Conservation (phyloP, 2,113 vertebrate genomes). For the Marmota flaviventris region DNA sequence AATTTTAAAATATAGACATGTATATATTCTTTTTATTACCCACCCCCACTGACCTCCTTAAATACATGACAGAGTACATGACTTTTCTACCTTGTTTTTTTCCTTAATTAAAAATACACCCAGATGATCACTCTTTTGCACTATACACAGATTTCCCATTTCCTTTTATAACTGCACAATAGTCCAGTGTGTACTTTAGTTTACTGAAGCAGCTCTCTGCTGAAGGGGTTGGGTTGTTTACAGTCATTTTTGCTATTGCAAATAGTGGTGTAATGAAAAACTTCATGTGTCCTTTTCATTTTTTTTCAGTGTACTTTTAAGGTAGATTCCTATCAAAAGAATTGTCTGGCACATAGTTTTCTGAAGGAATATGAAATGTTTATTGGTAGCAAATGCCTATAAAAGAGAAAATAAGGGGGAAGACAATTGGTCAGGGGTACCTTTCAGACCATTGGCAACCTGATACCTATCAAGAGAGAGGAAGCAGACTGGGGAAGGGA, state of each 20-base stretch:
- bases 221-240: background rate
- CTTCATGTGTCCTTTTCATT: background rate
- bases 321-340: background rate
- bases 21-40: background rate
- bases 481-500: background rate
- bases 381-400: background rate
- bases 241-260: background rate
- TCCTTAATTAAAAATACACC: background rate
- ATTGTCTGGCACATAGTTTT: no score
- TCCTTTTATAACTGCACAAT: background rate
- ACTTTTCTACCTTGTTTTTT: background rate
- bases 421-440: background rate
- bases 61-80: background rate
- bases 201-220: background rate
- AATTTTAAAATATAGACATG: slow-evolving; percentile 7
- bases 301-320: background rate
- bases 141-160: background rate
- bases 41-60: background rate
- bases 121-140: background rate
- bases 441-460: no score
- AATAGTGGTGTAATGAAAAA: background rate
- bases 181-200: background rate
- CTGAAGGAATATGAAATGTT: no score
- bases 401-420: background rate
- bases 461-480: background rate